A percentile compares a stretch with the other conserved stretches of the same genome.
These are phyloP conservation scores for Psittacula cyanocephala DNA, from an alignment of 2,113 vertebrate genomes.

Conservation along the genomic window DNA sequence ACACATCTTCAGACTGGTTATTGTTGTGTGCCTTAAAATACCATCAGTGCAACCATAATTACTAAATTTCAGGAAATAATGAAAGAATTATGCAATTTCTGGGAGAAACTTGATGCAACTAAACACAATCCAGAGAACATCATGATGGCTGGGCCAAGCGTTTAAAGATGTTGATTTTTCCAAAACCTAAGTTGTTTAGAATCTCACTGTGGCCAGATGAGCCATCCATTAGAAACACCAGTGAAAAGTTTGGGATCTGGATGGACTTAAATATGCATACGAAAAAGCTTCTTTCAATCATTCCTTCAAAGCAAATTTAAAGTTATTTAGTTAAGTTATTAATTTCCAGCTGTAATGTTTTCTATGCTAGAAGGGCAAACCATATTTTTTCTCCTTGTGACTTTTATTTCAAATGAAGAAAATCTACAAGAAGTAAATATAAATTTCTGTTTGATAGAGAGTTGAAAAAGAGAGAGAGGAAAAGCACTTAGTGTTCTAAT, in stretches of 20 bases:
- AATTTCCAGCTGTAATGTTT: background rate
- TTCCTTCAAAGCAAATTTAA: background rate
- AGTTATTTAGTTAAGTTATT: background rate
- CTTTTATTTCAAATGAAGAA: background rate
- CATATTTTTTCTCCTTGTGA: background rate
- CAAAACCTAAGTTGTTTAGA: background rate
- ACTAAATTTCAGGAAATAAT: constrained; percentile 7
- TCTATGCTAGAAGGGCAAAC: background rate
- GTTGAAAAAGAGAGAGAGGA: background rate
- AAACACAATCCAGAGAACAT: background rate
- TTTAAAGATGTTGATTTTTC: background rate
- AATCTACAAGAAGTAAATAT: background rate
- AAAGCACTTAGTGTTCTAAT: background rate
- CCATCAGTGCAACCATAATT: background rate
- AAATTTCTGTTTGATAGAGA: background rate
- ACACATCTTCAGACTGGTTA: background rate
- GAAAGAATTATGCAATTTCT: background rate
- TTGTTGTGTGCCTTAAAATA: constrained; percentile 18
- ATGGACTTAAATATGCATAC: background rate
- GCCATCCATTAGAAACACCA: background rate
- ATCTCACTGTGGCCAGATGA: background rate
- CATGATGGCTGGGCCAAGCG: background rate
- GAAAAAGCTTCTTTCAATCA: background rate
- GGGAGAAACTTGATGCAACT: background rate
- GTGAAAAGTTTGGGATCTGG: background rate